Conservation (phyloP, 2,888 invertebrate species). For the Axea sp. region DNA sequence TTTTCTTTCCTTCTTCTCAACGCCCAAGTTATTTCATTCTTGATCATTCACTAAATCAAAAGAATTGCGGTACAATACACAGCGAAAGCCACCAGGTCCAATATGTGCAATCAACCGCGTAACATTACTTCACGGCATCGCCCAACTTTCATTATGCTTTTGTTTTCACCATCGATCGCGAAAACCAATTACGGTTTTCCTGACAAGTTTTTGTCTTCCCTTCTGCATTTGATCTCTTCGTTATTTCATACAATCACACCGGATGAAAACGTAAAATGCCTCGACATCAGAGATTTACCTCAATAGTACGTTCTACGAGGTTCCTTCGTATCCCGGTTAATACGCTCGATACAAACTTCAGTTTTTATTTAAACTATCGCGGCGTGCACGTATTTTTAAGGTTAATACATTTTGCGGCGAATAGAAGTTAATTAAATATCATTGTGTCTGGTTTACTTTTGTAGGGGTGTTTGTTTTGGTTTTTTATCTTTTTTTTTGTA, state of each 20-base stretch:
- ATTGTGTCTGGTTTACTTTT: conserved; percentile 6
- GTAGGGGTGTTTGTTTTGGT: background rate
- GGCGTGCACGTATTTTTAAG: background rate
- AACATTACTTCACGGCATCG: conserved; percentile 58
- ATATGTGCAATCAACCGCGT: conserved; percentile 59
- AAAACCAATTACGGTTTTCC: conserved; percentile 61
- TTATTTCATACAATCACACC: conserved; percentile 50
- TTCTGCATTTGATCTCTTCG: conserved; percentile 56
- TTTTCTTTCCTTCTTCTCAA: conserved; percentile 37
- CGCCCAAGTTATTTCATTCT: conserved; percentile 49
- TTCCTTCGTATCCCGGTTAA: conserved; percentile 4
- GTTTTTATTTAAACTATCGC: conserved; percentile 19
- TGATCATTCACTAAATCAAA: conserved; percentile 60
- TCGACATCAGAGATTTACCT: conserved; percentile 43
- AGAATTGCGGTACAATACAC: conserved; percentile 49
- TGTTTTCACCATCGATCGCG: conserved; percentile 58
- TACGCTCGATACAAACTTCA: conserved; percentile 16
- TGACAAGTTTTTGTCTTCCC: conserved; percentile 59
- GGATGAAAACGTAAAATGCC: conserved; percentile 49
- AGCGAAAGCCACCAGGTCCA: conserved; percentile 45
- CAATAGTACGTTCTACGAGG: conserved; percentile 6
- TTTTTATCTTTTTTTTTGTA: too few relatives aligned
- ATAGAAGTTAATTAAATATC: conserved; percentile 33
- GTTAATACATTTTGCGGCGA: conserved; percentile 11
- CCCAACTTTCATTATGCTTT: conserved; percentile 59